Evolutionary conservation across 2,888 invertebrate species (phyloP).

Genomic region (Silvanus unidentatus): DNA sequence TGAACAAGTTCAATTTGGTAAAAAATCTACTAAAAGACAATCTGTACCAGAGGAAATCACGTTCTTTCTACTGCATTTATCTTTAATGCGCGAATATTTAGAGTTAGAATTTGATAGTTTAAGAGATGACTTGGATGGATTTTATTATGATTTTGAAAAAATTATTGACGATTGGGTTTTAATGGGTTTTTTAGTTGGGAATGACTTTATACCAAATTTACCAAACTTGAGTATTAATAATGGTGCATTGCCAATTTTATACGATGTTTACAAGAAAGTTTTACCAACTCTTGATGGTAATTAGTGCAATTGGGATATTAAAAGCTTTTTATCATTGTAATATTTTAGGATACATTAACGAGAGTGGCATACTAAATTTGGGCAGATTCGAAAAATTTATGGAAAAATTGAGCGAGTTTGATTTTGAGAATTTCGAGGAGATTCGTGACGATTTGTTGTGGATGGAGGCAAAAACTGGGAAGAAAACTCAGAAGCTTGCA

Average conservation of each 20-base stretch:
- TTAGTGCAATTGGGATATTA: slow-evolving; percentile 17
- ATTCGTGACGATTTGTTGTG: slow-evolving; percentile 76
- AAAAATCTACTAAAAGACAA: slow-evolving; percentile 57
- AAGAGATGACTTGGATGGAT: slow-evolving; percentile 58
- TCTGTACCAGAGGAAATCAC: slow-evolving; percentile 82
- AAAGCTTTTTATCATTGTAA: not conserved
- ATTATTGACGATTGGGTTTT: slow-evolving; percentile 96
- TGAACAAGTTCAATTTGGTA: slow-evolving; percentile 84
- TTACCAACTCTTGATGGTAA: slow-evolving; percentile 80
- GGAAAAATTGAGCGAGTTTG: slow-evolving; percentile 65
- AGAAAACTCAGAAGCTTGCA: slow-evolving; percentile 29
- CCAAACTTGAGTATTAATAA: slow-evolving; percentile 91
- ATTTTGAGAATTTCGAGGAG: slow-evolving; percentile 69
- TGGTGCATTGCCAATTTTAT: slow-evolving; percentile 82
- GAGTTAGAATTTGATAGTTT: slow-evolving; percentile 79
- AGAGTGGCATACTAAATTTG: slow-evolving; percentile 77
- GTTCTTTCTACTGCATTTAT: slow-evolving; percentile 89
- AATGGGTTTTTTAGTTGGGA: slow-evolving; percentile 95
- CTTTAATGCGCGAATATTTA: slow-evolving; percentile 86
- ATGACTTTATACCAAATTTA: slow-evolving; percentile 95
- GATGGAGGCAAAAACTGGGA: slow-evolving; percentile 73
- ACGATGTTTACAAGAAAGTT: slow-evolving; percentile 80
- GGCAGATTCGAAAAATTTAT: slow-evolving; percentile 80
- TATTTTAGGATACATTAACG: slow-evolving; percentile 82
- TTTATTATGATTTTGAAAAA: slow-evolving; percentile 78